Evolutionary conservation across 1,140 invertebrate species (phyloP).

Genomic region (Lepidurus arcticus): DNA sequence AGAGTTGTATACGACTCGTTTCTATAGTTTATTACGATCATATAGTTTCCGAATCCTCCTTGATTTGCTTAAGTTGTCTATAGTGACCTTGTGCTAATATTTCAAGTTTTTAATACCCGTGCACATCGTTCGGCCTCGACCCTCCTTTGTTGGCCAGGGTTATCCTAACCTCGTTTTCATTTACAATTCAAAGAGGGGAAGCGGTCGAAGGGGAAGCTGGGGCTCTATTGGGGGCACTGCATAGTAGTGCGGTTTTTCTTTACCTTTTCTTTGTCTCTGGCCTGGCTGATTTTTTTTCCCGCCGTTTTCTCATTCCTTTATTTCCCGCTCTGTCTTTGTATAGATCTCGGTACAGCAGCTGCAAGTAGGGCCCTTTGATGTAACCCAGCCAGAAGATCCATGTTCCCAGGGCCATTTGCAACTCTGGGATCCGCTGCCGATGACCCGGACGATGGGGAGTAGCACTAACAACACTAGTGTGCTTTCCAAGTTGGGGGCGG

Average conservation of each 20-base stretch:
- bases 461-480: neutral
- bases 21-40: too few relatives aligned
- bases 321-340: neutral
- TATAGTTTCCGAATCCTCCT: too few relatives aligned
- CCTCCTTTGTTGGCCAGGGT: too few relatives aligned
- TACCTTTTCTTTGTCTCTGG: neutral
- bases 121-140: too few relatives aligned
- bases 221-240: neutral
- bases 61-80: too few relatives aligned
- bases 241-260: neutral
- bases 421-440: constrained; percentile 2
- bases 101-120: too few relatives aligned
- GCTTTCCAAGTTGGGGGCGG: neutral
- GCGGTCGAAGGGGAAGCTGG: too few relatives aligned
- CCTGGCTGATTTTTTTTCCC: neutral
- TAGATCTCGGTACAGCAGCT: neutral
- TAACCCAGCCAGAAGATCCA: constrained; percentile 9
- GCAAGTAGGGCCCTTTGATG: constrained; percentile 11
- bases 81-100: too few relatives aligned
- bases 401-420: constrained; percentile 7
- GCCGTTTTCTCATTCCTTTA: neutral
- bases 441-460: neutral
- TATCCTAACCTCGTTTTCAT: neutral
- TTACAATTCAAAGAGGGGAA: neutral
- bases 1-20: too few relatives aligned